phyloP scores from a whole-genome alignment of 2,888 invertebrate species.

The Cephus pulcher region DNA sequence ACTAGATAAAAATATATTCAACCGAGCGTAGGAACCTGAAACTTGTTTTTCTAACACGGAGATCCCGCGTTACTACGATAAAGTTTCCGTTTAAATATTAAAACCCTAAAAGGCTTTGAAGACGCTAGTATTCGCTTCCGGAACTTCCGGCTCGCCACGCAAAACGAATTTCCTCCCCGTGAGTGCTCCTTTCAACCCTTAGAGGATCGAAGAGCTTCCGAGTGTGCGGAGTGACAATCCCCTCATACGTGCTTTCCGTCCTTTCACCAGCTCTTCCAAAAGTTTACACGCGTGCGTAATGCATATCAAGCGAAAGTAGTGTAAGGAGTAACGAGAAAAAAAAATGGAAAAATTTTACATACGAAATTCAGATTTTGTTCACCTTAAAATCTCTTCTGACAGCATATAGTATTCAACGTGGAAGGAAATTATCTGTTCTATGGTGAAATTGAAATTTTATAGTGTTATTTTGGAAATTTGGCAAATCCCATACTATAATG shows the following conservation, averaged over 20 bases:
- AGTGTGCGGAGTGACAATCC: background rate
- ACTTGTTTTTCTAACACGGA: background rate
- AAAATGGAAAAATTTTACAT: too few relatives aligned
- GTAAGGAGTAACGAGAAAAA: background rate
- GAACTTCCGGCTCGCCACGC: background rate
- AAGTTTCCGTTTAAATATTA: background rate
- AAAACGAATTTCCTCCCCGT: background rate
- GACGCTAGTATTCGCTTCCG: background rate
- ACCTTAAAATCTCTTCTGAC: background rate
- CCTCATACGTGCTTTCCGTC: background rate
- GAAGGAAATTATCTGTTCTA: background rate
- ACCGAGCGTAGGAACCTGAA: background rate
- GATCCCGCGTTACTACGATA: background rate
- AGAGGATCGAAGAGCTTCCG: background rate
- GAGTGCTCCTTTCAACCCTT: background rate
- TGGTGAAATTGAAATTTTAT: background rate
- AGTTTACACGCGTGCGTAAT: background rate
- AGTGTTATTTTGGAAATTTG: background rate
- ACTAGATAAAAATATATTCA: background rate
- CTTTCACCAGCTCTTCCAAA: background rate
- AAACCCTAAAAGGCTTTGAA: background rate
- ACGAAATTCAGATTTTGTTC: too few relatives aligned
- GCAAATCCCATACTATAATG: background rate
- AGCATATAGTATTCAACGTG: background rate
- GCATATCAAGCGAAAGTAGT: background rate